These are phyloP conservation scores for Nephrotoma flavescens DNA, from an alignment of 2,888 invertebrate species.

Conservation along the genomic window DNA sequence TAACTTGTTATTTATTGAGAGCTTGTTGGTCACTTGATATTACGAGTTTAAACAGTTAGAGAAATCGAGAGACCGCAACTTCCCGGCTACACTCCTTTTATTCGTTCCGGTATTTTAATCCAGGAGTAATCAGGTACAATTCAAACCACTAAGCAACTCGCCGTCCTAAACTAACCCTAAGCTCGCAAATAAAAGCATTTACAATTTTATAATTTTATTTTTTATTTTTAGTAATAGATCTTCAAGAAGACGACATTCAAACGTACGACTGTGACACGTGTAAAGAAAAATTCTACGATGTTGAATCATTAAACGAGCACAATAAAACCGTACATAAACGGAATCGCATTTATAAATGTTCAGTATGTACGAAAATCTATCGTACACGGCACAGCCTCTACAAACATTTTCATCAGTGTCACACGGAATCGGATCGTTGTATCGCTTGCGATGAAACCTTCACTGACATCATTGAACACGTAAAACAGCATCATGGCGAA, in stretches of 20 bases:
- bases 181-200: no score
- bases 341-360: not conserved
- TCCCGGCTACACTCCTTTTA: no score
- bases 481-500: not conserved
- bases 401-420: slow-evolving; percentile 3
- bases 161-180: not conserved
- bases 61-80: no score
- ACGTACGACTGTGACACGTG: not conserved
- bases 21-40: no score
- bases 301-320: not conserved
- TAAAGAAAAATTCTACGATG: not conserved
- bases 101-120: no score
- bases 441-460: not conserved
- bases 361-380: not conserved
- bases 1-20: no score
- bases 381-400: not conserved
- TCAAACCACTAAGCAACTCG: not conserved
- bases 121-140: no score
- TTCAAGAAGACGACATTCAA: not conserved
- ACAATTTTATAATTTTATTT: not conserved
- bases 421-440: not conserved
- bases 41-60: no score
- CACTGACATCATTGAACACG: slow-evolving; percentile 1
- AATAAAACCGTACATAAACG: not conserved
- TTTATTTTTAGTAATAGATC: not conserved